Conservation (phyloP, 53 echinoderm and acorn worm genomes). For the Crossaster papposus region DNA sequence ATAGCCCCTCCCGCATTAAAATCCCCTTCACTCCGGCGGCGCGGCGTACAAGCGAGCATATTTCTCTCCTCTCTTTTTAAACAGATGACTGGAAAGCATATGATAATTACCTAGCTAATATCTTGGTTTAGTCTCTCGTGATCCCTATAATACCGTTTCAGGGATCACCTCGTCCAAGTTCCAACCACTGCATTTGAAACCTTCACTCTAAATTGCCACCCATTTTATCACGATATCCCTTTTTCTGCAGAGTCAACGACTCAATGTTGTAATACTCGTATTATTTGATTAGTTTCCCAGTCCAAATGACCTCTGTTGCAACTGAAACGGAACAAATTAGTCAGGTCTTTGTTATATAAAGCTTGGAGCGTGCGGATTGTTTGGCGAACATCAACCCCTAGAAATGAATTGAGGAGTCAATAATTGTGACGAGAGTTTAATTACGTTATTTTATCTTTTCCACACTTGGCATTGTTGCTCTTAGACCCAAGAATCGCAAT, state of each 20-base stretch:
- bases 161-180: not conserved
- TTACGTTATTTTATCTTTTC: not conserved
- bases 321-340: slow-evolving; percentile 19
- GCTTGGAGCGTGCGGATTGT: not conserved
- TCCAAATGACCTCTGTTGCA: slow-evolving; percentile 23
- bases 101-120: slow-evolving; percentile 14
- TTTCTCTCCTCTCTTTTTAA: not conserved
- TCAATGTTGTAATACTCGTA: not conserved
- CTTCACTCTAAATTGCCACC: not conserved
- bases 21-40: slow-evolving; percentile 17
- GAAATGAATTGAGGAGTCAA: not conserved
- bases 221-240: not conserved
- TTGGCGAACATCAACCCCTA: not conserved
- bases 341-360: not conserved
- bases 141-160: not conserved
- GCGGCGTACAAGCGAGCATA: not conserved
- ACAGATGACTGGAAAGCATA: slow-evolving; percentile 3
- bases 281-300: not conserved
- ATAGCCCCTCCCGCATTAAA: slow-evolving; percentile 61
- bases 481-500: not conserved
- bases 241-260: not conserved
- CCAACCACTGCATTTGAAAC: not conserved
- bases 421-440: slow-evolving; percentile 21
- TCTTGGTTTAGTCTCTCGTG: not conserved
- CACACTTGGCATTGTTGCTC: not conserved